Evolutionary conservation across 2,888 invertebrate genomes (phyloP).

Genomic region (Lordiphosa andalusiaca): DNA sequence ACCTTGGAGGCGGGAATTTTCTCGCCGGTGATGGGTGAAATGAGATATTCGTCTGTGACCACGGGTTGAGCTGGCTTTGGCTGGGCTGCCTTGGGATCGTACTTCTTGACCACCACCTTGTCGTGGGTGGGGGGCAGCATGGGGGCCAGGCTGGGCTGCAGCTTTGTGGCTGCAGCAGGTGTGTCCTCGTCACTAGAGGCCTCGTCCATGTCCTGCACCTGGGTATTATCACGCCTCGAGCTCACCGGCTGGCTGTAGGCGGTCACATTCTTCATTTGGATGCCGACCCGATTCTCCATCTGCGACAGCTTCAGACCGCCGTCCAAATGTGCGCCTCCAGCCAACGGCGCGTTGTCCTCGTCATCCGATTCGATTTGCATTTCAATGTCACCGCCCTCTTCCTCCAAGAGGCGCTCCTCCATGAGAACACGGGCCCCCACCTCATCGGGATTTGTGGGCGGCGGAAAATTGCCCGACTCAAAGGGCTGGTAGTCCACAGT

Average conservation of each 20-base stretch:
- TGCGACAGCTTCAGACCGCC: constrained; percentile 82
- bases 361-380: constrained; percentile 95
- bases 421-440: constrained; percentile 96
- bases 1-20: constrained; percentile 98
- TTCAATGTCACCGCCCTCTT: constrained; percentile 90
- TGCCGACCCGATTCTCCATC: constrained; percentile 84
- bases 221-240: constrained; percentile 81
- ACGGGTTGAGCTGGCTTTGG: constrained; percentile 83
- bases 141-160: constrained; percentile 81
- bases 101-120: constrained; percentile 97
- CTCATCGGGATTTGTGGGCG: constrained; percentile 98
- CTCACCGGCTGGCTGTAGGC: constrained; percentile 71
- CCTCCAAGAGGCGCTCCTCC: constrained; percentile 90
- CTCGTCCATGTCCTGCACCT: constrained; percentile 95
- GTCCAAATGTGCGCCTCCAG: constrained; percentile 36
- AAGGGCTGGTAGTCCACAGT: constrained; percentile 99
- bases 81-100: constrained; percentile 93
- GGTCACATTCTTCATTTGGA: constrained; percentile 80
- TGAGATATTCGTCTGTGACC: constrained; percentile 92
- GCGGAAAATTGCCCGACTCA: constrained; percentile 97
- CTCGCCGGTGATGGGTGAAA: constrained; percentile 99
- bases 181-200: constrained; percentile 89
- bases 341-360: constrained; percentile 81
- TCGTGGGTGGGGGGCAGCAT: constrained; percentile 93
- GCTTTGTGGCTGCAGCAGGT: constrained; percentile 76